Evolutionary conservation across 2,888 invertebrate genomes (phyloP).

Genomic region (Neocrepidodera transversa): DNA sequence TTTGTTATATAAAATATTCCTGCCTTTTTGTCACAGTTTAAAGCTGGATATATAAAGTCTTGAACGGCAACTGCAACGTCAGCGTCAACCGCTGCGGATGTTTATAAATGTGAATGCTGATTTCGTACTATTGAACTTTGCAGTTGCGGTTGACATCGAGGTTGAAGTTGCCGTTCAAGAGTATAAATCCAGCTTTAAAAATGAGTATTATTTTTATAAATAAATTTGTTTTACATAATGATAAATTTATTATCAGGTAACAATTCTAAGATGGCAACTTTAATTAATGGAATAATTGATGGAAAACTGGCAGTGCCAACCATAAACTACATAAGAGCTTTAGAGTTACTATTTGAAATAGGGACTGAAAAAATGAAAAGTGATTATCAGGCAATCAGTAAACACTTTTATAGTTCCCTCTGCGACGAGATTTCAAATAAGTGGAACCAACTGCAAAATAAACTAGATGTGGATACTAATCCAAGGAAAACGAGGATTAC

Average conservation of each 20-base stretch:
- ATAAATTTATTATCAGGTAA: slow-evolving; percentile 11
- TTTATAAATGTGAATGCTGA: too few relatives aligned
- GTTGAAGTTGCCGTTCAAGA: too few relatives aligned
- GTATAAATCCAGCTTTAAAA: too few relatives aligned
- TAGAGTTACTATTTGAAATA: slow-evolving; percentile 46
- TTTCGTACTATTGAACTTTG: too few relatives aligned
- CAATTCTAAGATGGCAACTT: slow-evolving; percentile 38
- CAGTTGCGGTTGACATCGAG: too few relatives aligned
- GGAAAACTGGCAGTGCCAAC: slow-evolving; percentile 42
- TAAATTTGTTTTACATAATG: too few relatives aligned
- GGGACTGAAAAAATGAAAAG: slow-evolving; percentile 46
- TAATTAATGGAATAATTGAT: slow-evolving; percentile 42
- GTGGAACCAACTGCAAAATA: slow-evolving; percentile 35
- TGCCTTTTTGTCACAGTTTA: too few relatives aligned
- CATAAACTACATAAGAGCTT: slow-evolving; percentile 37
- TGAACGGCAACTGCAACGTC: too few relatives aligned
- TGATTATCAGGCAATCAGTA: slow-evolving; percentile 43
- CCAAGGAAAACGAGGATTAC: slow-evolving; percentile 36
- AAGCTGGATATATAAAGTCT: too few relatives aligned
- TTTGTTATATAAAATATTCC: too few relatives aligned
- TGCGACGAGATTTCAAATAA: slow-evolving; percentile 25
- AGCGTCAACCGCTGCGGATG: too few relatives aligned
- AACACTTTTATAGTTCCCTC: slow-evolving; percentile 32
- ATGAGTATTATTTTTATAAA: too few relatives aligned
- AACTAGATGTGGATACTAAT: slow-evolving; percentile 14